Evolutionary conservation across 2,888 invertebrate species (phyloP), one percentile per base, ranked within the genome.

Genomic region (Pristionchus entomophagus): DNA sequence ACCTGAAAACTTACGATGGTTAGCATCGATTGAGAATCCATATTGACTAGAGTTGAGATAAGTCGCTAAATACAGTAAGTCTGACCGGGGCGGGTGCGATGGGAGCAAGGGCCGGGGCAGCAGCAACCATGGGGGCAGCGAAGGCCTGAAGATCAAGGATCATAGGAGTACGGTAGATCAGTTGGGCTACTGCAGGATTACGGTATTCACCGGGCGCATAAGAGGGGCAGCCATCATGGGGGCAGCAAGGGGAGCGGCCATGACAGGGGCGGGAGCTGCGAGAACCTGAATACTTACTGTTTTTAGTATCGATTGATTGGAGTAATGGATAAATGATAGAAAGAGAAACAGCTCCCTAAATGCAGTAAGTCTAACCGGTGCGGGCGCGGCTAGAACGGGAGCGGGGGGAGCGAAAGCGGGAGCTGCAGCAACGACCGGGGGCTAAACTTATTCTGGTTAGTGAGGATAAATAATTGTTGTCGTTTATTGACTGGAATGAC

Each of bases 71-170:
- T 10, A 29, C 17, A 35, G 81, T 81, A 81, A 81, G 81, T 65
- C 69, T 35, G 0, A 41, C 41, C 83, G 45, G 83, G 83, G 84
- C 59, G 10, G 84, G 84, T 0, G 53, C 73, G 22, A 45, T 45
- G 45, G 80, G 80, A 14, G 73, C 73, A n/a, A 73, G 35, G 35
- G 49, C 53, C n/a, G 84, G 84, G 38, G 84, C 69, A 73, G 73
- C 51, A 29, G 62, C 62, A 14, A 62, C n/a, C 2, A 51, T 19
- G 6, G 65, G 62, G 6, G 45, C 45, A 22, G 81, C 81, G 81
- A 78, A 78, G 29, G 78, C 78, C 78, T 78, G 32, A 78, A 78
- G 78, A 81, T 56, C 81, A 56, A 38, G 35, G 56, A 56, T 56
- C 32, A 56, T 1, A 1, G 0, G 69, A 41, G 35, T 69, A 69